Evolutionary conservation across 2,113 vertebrate species (phyloP), one percentile per base, ranked within the genome.

Genomic region (Hemiprocne comata): DNA sequence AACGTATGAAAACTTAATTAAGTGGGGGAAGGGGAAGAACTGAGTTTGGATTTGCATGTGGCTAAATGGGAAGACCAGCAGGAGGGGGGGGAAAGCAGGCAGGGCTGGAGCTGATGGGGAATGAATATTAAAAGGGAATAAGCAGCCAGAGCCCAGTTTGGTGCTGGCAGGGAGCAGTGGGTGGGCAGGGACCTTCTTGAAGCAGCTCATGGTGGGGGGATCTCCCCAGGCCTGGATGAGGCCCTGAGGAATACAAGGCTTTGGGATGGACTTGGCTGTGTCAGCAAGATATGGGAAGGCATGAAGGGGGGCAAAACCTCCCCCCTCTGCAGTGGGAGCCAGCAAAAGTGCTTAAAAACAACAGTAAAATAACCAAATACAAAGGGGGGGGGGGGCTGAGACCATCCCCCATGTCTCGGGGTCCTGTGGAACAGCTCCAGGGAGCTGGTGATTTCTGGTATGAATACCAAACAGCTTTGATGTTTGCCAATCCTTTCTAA

Each of bases 401-500:
- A 7, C 24, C 1, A 0, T 17, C 15, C 5, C 65, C 13, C 0
- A 11, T 4, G 25, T 11, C 3, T 10, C 1, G 2, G 79, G 53
- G 65, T 42, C 38, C 64, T 33, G 19, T 1, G 7, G 72, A 55
- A 84, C 80, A 20, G 29, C 62, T 33, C 34, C 0, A 1, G 82
- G 16, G 53, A 36, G 89, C 25, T 3, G 54, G 42, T 10, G 85
- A 7, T 26, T 85, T 17, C 78, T 33, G 6, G 34, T 1, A 13
- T 9, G 26, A 70, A 57, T 15, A 26, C 34, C 82, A 60, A 79
- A n/a, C 36, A 44, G 67, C 94, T 96, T 74, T 96, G 93, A 96
- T 96, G 90, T 75, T 74, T 21, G 46, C 89, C 94, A 69, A 70
- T 71, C 87, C 96, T 76, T 51, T 33, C 44, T 61, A 96, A 95